These are phyloP conservation scores for Hydrozoanthus gracilis DNA, from an alignment of 92 coral and sea anemone species.

Conservation along the genomic window DNA sequence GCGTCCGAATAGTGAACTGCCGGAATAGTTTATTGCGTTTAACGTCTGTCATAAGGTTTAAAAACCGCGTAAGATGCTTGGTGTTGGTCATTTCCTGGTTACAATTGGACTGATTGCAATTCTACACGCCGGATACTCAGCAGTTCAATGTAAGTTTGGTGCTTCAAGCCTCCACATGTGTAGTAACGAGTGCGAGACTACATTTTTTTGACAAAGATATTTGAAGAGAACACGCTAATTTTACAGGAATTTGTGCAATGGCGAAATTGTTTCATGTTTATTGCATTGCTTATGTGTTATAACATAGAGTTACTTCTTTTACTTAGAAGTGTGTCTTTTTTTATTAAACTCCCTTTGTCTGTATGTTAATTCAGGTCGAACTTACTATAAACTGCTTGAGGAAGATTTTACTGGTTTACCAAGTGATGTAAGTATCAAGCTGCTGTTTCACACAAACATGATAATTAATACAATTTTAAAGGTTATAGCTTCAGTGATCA, in stretches of 20 bases:
- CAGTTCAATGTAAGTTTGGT: conserved; percentile 92
- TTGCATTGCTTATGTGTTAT: background rate
- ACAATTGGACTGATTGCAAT: conserved; percentile 89
- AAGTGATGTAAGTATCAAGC: conserved; percentile 81
- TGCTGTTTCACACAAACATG: background rate
- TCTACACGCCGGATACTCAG: conserved; percentile 98
- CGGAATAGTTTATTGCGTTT: too few relatives aligned
- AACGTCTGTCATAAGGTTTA: background rate
- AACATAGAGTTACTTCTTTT: background rate
- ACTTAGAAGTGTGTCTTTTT: background rate
- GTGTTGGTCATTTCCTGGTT: conserved; percentile 91
- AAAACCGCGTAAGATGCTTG: conserved; percentile 63
- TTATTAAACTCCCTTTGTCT: background rate
- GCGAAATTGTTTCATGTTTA: too few relatives aligned
- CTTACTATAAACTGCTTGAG: conserved; percentile 93
- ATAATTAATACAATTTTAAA: background rate
- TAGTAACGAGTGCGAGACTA: background rate
- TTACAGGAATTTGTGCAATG: background rate
- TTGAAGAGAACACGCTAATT: background rate
- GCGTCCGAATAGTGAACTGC: background rate
- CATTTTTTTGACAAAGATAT: background rate
- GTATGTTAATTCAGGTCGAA: conserved; percentile 72
- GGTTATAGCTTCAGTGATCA: too few relatives aligned
- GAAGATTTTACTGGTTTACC: conserved; percentile 93
- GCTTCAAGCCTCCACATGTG: background rate